Evolutionary conservation across 1,140 invertebrate genomes (phyloP).

Genomic region (Diorhabda elongata): DNA sequence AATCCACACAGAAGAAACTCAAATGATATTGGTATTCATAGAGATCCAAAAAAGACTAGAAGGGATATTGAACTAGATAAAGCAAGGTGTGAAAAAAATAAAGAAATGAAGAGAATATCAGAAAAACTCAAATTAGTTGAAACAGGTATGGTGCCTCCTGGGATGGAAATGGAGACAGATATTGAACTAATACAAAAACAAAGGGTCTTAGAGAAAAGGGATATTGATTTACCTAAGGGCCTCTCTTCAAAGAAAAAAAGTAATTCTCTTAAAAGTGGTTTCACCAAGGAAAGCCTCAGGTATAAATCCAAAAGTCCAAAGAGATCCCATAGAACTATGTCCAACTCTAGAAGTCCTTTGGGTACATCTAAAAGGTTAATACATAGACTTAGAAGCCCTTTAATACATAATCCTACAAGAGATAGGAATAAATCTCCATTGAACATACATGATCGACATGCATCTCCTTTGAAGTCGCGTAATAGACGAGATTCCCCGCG

Average conservation of each 20-base stretch:
- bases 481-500: no score
- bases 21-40: slow-evolving; percentile 30
- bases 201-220: not conserved
- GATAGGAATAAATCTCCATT: not conserved
- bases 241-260: not conserved
- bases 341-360: not conserved
- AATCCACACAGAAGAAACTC: not conserved
- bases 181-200: slow-evolving; percentile 18
- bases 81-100: slow-evolving; percentile 41
- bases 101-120: slow-evolving; percentile 38
- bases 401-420: not conserved
- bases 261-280: no score
- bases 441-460: no score
- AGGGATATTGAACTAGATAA: slow-evolving; percentile 44
- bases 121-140: slow-evolving; percentile 36
- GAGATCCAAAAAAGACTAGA: slow-evolving; percentile 45
- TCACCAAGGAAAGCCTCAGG: no score
- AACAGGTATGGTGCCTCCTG: slow-evolving; percentile 46
- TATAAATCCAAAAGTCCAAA: no score
- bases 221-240: slow-evolving; percentile 7
- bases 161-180: slow-evolving; percentile 45
- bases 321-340: not conserved
- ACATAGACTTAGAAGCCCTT: not conserved
- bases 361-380: not conserved
- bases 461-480: no score